These are phyloP conservation scores for Erebia palarica DNA, from an alignment of 2,888 invertebrate species.

Conservation along the genomic window DNA sequence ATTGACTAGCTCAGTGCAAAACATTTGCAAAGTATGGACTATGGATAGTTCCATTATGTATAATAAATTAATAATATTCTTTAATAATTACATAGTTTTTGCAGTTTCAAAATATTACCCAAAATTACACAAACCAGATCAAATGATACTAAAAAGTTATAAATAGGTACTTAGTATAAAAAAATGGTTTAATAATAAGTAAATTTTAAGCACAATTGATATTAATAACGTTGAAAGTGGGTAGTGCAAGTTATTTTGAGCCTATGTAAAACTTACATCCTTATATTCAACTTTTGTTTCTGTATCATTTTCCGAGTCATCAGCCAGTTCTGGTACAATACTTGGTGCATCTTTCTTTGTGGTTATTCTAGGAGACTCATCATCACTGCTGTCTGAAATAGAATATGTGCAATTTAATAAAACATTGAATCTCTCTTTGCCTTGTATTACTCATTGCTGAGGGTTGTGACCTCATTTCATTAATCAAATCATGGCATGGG, in stretches of 20 bases:
- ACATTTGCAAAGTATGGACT: too few relatives aligned
- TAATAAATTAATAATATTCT: too few relatives aligned
- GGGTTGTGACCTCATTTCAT: too few relatives aligned
- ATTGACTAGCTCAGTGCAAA: too few relatives aligned
- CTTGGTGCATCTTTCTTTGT: conserved; percentile 26
- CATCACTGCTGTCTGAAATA: conserved; percentile 73
- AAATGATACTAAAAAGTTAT: too few relatives aligned
- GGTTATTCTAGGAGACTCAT: conserved; percentile 55
- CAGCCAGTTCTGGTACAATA: conserved; percentile 39
- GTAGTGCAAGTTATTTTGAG: not conserved
- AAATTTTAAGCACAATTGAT: not conserved
- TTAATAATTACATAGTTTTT: too few relatives aligned
- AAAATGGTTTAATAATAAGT: not conserved
- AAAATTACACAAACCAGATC: too few relatives aligned
- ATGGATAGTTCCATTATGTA: too few relatives aligned
- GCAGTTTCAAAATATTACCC: too few relatives aligned
- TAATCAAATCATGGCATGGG: too few relatives aligned
- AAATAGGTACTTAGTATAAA: too few relatives aligned
- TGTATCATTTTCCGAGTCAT: conserved; percentile 54
- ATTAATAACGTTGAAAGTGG: not conserved
- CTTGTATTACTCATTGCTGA: not conserved
- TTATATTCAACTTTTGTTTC: conserved; percentile 58
- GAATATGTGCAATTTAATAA: conserved; percentile 1
- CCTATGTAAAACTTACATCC: conserved; percentile 60
- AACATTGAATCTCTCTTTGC: not conserved